Percentiles rank a stretch among this genome's conserved stretches.
phyloP scores from a whole-genome alignment of 2,797 vertebrate species.

The Tolypeutes matacus region DNA sequence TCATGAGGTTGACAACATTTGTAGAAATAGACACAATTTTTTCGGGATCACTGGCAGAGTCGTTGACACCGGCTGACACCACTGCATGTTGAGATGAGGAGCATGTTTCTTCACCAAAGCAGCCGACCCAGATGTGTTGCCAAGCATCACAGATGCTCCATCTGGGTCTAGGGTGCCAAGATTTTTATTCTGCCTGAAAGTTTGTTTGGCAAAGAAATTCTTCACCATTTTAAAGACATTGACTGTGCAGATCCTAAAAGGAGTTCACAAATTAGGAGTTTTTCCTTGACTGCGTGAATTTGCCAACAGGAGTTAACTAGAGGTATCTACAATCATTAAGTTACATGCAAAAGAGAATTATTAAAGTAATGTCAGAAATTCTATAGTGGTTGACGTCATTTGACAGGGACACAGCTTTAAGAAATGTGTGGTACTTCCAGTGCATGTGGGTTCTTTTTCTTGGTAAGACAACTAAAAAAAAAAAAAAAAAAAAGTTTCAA shows the following conservation, averaged over 20 bases:
- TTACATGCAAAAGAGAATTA: conserved; percentile 1
- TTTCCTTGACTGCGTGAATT: conserved; percentile 52
- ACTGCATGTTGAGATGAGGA: conserved; percentile 77
- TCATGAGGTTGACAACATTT: conserved; percentile 79
- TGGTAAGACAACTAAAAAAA: not conserved
- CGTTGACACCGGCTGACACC: conserved; percentile 83
- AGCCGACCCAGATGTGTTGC: conserved; percentile 84
- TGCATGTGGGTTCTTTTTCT: conserved; percentile 32
- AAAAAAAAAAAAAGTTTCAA: conserved; percentile 21
- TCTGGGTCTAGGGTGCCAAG: conserved; percentile 77
- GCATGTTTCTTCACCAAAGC: conserved; percentile 79
- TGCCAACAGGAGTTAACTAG: conserved; percentile 32
- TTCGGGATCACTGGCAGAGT: conserved; percentile 75
- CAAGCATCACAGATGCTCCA: conserved; percentile 83
- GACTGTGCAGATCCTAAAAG: conserved; percentile 82
- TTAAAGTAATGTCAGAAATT: conserved; percentile 39
- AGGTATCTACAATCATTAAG: conserved; percentile 58
- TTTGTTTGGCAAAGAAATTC: conserved; percentile 83
- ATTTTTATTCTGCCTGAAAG: conserved; percentile 79
- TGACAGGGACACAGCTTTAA: conserved; percentile 32
- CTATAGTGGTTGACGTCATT: not conserved
- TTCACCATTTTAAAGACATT: conserved; percentile 77
- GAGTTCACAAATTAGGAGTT: conserved; percentile 58
- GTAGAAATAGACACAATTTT: conserved; percentile 78
- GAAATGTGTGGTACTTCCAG: conserved; percentile 24